These are phyloP conservation scores for Indri indri DNA, from an alignment of 2,113 vertebrate genomes.

Conservation along the genomic window DNA sequence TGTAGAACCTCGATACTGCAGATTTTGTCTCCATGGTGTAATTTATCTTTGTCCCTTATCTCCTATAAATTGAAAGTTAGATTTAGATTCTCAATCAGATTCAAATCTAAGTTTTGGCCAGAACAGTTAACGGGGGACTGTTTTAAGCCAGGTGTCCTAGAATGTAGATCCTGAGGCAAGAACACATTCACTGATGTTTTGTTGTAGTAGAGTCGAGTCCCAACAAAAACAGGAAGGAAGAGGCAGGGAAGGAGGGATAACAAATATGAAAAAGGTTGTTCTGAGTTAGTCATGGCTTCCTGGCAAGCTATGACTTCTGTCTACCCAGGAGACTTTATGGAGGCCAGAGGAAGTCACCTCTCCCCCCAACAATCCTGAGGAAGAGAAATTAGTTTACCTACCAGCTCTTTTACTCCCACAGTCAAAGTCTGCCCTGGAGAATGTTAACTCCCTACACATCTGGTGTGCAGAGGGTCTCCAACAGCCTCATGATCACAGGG, in stretches of 20 bases:
- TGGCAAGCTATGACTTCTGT: neutral
- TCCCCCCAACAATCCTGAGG: neutral
- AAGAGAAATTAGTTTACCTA: neutral
- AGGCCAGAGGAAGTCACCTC: neutral
- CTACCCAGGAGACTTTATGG: neutral
- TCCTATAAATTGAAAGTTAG: neutral
- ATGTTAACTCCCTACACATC: neutral
- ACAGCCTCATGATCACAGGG: fast-evolving
- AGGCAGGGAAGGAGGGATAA: neutral
- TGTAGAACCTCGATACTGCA: neutral
- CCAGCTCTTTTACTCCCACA: neutral
- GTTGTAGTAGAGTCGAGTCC: neutral
- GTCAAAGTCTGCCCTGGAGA: neutral
- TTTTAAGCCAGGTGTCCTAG: neutral
- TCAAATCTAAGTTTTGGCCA: slow-evolving; percentile 1
- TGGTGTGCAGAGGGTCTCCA: neutral
- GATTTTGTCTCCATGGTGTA: neutral
- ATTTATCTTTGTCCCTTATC: neutral
- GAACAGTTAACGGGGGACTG: neutral
- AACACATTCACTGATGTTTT: neutral
- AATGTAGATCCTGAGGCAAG: neutral
- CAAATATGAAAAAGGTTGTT: neutral
- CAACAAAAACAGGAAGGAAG: neutral
- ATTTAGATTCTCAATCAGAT: neutral
- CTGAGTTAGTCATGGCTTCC: neutral